Conservation (phyloP, 2,113 vertebrate genomes). For the Gasterosteus aculeatus region DNA sequence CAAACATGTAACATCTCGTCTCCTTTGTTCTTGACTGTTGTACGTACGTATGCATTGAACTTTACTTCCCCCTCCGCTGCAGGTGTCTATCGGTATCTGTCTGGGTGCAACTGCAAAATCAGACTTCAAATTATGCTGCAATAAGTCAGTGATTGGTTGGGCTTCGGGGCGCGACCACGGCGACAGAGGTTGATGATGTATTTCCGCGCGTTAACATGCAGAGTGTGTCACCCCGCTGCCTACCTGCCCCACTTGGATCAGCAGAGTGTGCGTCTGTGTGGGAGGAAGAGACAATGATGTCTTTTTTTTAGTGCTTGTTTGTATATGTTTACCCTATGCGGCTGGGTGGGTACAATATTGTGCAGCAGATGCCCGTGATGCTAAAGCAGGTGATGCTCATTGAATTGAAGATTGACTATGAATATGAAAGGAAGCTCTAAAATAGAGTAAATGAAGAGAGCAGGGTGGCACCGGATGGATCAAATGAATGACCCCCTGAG, state of each 20-base stretch:
- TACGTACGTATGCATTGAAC: not conserved
- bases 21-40: not conserved
- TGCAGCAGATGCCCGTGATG: slow-evolving; percentile 23
- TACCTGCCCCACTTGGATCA: slow-evolving; percentile 59
- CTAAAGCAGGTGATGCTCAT: slow-evolving; percentile 14
- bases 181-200: slow-evolving; percentile 56
- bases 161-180: slow-evolving; percentile 45
- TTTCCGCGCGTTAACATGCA: slow-evolving; percentile 61
- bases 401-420: slow-evolving; percentile 14
- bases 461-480: slow-evolving; percentile 27
- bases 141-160: slow-evolving; percentile 44
- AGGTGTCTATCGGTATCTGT: slow-evolving; percentile 21
- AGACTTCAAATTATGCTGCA: slow-evolving; percentile 9
- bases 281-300: slow-evolving; percentile 9
- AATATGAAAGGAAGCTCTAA: slow-evolving; percentile 7
- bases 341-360: not conserved
- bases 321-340: slow-evolving; percentile 18
- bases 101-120: slow-evolving; percentile 10
- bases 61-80: not conserved
- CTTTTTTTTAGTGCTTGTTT: slow-evolving; percentile 21
- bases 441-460: not conserved
- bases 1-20: not conserved
- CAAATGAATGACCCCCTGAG: slow-evolving; percentile 28
- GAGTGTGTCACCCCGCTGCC: slow-evolving; percentile 50
- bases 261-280: slow-evolving; percentile 32